These are phyloP conservation scores for Halocynthia aurantium DNA, from an alignment of 23 tunicate species.

Conservation along the genomic window DNA sequence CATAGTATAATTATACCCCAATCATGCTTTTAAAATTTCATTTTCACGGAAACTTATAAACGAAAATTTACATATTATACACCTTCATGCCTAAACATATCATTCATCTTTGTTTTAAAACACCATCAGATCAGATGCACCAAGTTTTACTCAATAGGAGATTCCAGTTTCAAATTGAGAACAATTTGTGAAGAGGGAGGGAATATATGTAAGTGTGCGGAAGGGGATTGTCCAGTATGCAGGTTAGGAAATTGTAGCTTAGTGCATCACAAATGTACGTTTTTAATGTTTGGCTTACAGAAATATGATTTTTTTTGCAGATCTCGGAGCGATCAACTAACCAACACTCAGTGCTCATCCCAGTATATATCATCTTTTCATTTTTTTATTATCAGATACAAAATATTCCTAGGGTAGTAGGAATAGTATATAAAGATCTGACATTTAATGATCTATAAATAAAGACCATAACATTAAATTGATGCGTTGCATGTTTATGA, in stretches of 20 bases:
- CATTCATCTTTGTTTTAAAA: too few species aligned
- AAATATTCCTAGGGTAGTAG: too few species aligned
- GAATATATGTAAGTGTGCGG: slow-evolving; percentile 30
- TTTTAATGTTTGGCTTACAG: not conserved
- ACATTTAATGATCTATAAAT: too few species aligned
- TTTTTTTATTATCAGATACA: too few species aligned
- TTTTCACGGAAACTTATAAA: too few species aligned
- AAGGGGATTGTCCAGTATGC: slow-evolving; percentile 62
- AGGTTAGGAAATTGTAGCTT: slow-evolving; percentile 10
- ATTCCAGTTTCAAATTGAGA: not conserved
- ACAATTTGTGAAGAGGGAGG: not conserved
- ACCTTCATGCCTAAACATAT: too few species aligned
- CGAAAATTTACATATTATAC: too few species aligned
- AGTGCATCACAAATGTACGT: not conserved
- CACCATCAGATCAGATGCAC: slow-evolving; percentile 17
- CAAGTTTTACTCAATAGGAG: slow-evolving; percentile 13
- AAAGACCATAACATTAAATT: too few species aligned
- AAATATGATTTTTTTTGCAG: slow-evolving; percentile 18
- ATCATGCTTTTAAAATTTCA: too few species aligned
- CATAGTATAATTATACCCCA: too few species aligned
- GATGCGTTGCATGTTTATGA: not conserved
- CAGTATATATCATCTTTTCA: not conserved
- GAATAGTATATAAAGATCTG: too few species aligned
- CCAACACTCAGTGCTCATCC: slow-evolving; percentile 25
- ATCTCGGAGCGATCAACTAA: slow-evolving; percentile 37